A percentile compares a stretch with the other conserved stretches of the same genome.
phyloP scores from a whole-genome alignment of 2,113 vertebrate genomes.

The Psephotus haematonotus region DNA sequence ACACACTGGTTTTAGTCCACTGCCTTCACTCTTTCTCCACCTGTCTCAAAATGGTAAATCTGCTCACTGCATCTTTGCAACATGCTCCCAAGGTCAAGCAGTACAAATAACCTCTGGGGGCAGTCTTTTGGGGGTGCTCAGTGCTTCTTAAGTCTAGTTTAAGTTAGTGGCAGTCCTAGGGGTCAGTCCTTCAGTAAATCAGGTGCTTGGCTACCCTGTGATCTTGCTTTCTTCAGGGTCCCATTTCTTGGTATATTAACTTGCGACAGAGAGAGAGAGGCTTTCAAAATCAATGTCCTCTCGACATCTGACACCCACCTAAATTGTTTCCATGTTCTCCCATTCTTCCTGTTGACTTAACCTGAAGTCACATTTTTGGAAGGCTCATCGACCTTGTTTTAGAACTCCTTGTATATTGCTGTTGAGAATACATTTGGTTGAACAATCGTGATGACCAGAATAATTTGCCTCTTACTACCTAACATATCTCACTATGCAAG shows the following conservation, averaged over 20 bases:
- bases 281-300: not conserved
- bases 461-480: not conserved
- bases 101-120: not conserved
- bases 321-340: not conserved
- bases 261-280: not conserved
- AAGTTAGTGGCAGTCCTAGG: not conserved
- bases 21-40: not conserved
- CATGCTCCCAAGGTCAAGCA: rapidly evolving
- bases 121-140: not conserved
- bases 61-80: rapidly evolving
- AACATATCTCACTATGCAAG: not conserved
- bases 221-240: not conserved
- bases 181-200: not conserved
- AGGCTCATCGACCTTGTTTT: not conserved
- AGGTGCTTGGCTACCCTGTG: not conserved
- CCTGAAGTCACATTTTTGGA: not conserved
- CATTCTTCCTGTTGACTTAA: not conserved
- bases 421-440: not conserved
- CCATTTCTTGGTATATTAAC: not conserved
- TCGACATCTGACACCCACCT: not conserved
- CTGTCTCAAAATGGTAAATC: not conserved
- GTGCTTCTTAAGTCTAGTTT: not conserved
- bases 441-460: rapidly evolving
- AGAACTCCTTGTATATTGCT: not conserved
- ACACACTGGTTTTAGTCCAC: not conserved